phyloP scores from a whole-genome alignment of 2,888 invertebrate species.

The Erebia aethiops region DNA sequence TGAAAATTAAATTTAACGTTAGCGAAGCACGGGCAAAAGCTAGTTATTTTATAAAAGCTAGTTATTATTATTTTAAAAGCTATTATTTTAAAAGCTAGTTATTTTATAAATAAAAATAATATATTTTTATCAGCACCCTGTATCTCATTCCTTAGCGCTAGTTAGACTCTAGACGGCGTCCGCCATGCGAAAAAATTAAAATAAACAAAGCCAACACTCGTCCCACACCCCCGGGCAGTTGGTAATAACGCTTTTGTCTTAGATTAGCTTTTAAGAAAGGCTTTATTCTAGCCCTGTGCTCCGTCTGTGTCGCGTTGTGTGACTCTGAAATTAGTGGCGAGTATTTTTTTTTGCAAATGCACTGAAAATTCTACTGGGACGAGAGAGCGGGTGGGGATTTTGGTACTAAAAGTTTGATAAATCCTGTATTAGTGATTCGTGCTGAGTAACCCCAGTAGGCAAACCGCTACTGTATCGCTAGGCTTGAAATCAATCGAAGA shows the following conservation, averaged over 20 bases:
- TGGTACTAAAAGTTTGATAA: neutral
- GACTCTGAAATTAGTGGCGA: conserved; percentile 46
- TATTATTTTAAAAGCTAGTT: no score
- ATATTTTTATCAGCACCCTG: conserved; percentile 47
- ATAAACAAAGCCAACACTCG: conserved; percentile 76
- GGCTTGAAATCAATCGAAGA: no score
- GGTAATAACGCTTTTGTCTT: conserved; percentile 80
- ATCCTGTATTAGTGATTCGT: no score
- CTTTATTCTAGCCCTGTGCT: conserved; percentile 58
- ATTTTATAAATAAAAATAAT: neutral
- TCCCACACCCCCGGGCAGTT: conserved; percentile 71
- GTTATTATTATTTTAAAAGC: no score
- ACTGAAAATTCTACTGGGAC: conserved; percentile 13
- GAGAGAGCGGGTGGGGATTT: conserved; percentile 4
- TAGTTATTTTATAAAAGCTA: no score
- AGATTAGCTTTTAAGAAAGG: conserved; percentile 81
- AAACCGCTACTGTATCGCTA: no score
- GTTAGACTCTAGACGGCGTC: conserved; percentile 54
- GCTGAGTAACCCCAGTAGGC: no score
- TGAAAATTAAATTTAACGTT: no score
- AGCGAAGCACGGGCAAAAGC: no score
- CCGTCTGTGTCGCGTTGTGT: conserved; percentile 54
- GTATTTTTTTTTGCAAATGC: conserved; percentile 35
- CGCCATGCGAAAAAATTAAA: conserved; percentile 78
- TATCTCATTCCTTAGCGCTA: conserved; percentile 56